Evolutionary conservation across 2,888 invertebrate species (phyloP).

Genomic region (Heliconius charithonia): DNA sequence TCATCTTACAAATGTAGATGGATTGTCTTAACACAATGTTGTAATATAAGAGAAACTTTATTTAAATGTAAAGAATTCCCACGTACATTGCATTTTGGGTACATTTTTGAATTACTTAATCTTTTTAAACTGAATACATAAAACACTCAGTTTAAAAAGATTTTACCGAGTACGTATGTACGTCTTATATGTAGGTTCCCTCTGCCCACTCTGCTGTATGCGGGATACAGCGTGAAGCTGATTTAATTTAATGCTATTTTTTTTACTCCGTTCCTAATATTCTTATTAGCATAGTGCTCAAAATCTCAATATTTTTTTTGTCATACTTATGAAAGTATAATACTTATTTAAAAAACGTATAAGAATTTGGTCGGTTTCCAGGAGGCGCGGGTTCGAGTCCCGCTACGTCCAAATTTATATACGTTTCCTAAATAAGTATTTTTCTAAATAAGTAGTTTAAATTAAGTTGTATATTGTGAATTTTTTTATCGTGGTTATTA

Average conservation of each 20-base stretch:
- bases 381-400: too few relatives aligned
- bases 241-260: too few relatives aligned
- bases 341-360: too few relatives aligned
- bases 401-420: too few relatives aligned
- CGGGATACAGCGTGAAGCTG: too few relatives aligned
- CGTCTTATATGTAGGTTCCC: too few relatives aligned
- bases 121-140: background rate
- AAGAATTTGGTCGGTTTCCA: too few relatives aligned
- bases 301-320: background rate
- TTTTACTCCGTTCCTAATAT: background rate
- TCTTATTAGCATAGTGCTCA: background rate
- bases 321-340: too few relatives aligned
- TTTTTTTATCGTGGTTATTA: background rate
- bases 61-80: conserved; percentile 22
- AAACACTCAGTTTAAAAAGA: too few relatives aligned
- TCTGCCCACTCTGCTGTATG: too few relatives aligned
- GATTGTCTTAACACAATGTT: conserved; percentile 33
- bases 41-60: conserved; percentile 30
- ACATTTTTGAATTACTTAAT: conserved; percentile 12
- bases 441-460: background rate
- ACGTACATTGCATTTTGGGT: background rate
- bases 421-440: too few relatives aligned
- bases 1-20: conserved; percentile 35
- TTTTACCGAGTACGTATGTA: too few relatives aligned
- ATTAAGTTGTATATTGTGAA: background rate